Evolutionary conservation across 1,140 invertebrate genomes (phyloP).

Genomic region (Zaprionus ornatus): DNA sequence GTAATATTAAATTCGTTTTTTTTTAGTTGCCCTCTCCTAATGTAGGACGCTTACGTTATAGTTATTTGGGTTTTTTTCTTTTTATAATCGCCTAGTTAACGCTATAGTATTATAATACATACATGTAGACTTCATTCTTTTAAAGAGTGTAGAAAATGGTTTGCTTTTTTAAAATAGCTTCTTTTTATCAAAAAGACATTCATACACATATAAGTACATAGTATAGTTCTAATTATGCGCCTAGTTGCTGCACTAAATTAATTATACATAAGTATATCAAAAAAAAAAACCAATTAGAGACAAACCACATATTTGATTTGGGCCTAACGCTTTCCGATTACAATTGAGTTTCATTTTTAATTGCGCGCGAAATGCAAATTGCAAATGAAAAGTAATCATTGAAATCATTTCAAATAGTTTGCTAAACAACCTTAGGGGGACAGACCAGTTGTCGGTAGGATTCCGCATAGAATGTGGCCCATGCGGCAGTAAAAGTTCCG

Average conservation of each 20-base stretch:
- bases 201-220: constrained; percentile 66
- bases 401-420: constrained; percentile 26
- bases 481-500: constrained; percentile 60
- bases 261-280: constrained; percentile 53
- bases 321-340: constrained; percentile 23
- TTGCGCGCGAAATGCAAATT: constrained; percentile 34
- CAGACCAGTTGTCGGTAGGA: constrained; percentile 75
- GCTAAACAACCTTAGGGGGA: constrained; percentile 74
- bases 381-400: constrained; percentile 18
- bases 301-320: constrained; percentile 15
- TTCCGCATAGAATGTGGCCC: constrained; percentile 58
- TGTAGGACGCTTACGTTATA: constrained; percentile 77
- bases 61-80: constrained; percentile 44
- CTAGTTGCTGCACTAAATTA: constrained; percentile 75
- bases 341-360: constrained; percentile 47
- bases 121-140: constrained; percentile 81
- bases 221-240: constrained; percentile 73
- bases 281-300: constrained; percentile 35
- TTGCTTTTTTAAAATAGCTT: constrained; percentile 78
- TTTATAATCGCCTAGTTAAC: constrained; percentile 78
- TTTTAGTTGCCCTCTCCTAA: constrained; percentile 74
- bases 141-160: constrained; percentile 83
- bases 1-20: constrained; percentile 81
- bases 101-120: constrained; percentile 78
- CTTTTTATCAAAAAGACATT: constrained; percentile 83